Percentiles rank a stretch among this genome's conserved stretches.
Evolutionary conservation across 2,113 vertebrate species (phyloP).

Genomic region (Notiomystis cincta): DNA sequence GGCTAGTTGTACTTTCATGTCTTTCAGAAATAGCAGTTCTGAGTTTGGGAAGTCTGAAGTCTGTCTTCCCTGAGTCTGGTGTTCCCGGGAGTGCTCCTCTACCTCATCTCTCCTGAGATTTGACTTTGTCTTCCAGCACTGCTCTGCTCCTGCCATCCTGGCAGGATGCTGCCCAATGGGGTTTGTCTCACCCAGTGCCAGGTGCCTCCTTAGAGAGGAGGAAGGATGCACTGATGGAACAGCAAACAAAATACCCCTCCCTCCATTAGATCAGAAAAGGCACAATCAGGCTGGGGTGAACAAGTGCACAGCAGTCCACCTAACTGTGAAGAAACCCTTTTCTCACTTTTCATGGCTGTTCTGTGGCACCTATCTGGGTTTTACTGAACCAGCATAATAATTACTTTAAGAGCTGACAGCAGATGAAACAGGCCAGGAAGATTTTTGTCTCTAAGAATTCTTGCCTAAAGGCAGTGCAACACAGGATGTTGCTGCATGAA

Average conservation of each 20-base stretch:
- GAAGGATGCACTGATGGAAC: not conserved
- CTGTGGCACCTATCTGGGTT: not conserved
- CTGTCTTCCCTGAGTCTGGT: too few relatives aligned
- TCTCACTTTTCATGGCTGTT: not conserved
- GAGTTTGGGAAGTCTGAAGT: not conserved
- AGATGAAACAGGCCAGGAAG: not conserved
- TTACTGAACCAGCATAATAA: not conserved
- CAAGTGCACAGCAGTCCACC: not conserved
- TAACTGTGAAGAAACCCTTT: not conserved
- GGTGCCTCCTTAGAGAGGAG: not conserved
- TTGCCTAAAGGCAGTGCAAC: not conserved
- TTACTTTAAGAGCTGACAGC: not conserved
- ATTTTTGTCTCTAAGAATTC: not conserved
- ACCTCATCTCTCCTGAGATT: not conserved
- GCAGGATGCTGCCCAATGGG: not conserved
- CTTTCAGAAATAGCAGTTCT: not conserved
- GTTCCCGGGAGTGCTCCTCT: not conserved
- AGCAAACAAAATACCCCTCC: not conserved
- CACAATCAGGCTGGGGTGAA: not conserved
- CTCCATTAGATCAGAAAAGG: not conserved
- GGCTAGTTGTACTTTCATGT: not conserved
- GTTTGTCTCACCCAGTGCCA: not conserved
- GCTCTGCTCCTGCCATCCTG: not conserved
- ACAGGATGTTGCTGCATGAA: accelerated
- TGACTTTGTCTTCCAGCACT: not conserved